Evolutionary conservation across 2,797 vertebrate species (phyloP).

Genomic region (Ctenochaetus hawaiiensis): DNA sequence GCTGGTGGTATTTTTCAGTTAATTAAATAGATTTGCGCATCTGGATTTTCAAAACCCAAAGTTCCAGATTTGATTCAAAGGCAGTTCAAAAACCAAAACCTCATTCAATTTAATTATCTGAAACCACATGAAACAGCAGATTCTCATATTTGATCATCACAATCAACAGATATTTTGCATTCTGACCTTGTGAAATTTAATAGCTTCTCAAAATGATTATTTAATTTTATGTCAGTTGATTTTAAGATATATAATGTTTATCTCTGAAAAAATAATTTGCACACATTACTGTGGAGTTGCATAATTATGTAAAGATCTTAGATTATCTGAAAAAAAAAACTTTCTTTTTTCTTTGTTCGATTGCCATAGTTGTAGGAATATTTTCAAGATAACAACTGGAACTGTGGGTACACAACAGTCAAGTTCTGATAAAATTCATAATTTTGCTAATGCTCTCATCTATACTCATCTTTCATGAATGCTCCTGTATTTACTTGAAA

Average conservation of each 20-base stretch:
- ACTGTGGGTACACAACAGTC: no score
- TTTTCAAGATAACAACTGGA: no score
- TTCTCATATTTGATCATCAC: background rate
- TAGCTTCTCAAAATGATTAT: background rate
- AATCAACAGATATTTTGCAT: background rate
- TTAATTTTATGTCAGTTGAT: background rate
- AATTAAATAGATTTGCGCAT: constrained; percentile 30
- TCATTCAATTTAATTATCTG: background rate
- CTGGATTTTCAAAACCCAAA: constrained; percentile 6
- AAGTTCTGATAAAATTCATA: no score
- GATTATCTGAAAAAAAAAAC: background rate
- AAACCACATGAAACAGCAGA: background rate
- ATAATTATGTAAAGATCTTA: background rate
- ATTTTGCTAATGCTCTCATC: no score
- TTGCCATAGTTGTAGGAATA: no score
- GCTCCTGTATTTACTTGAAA: no score
- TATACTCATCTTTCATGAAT: no score
- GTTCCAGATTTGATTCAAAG: constrained; percentile 18
- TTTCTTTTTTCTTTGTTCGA: no score
- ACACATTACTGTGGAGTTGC: background rate
- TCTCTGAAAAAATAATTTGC: background rate
- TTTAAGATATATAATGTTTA: background rate
- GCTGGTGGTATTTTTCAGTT: background rate
- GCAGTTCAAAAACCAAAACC: background rate
- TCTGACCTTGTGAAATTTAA: background rate